Evolutionary conservation across 2,888 invertebrate genomes (phyloP).

Genomic region (Embidobia sp.): DNA sequence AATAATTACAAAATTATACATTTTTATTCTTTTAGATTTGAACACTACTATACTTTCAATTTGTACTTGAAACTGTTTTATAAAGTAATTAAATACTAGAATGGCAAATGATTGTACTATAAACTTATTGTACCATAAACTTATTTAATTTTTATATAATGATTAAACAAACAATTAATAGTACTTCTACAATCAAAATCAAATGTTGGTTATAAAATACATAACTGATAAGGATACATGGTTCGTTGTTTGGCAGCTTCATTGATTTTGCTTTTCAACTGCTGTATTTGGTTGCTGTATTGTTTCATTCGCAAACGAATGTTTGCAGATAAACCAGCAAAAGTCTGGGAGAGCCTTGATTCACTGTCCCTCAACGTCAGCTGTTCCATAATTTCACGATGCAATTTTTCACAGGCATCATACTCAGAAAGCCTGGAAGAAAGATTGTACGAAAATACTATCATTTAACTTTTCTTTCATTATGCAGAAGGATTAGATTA

Average conservation of each 20-base stretch:
- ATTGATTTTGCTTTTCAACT: constrained; percentile 84
- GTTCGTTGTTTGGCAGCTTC: constrained; percentile 80
- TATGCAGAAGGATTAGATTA: neutral
- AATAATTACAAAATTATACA: too few species aligned
- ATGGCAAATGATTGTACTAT: too few species aligned
- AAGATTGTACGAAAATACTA: too few species aligned
- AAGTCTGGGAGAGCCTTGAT: constrained; percentile 83
- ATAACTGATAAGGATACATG: constrained; percentile 81
- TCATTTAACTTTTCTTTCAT: neutral
- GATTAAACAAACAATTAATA: too few species aligned
- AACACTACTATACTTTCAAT: too few species aligned
- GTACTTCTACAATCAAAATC: too few species aligned
- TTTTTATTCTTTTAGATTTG: too few species aligned
- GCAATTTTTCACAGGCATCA: constrained; percentile 86
- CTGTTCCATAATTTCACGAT: constrained; percentile 85
- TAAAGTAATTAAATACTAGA: too few species aligned
- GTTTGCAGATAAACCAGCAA: constrained; percentile 84
- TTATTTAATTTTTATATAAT: too few species aligned
- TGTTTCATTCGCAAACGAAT: constrained; percentile 85
- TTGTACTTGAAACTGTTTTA: too few species aligned
- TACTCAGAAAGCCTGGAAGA: constrained; percentile 87
- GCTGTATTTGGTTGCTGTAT: constrained; percentile 84
- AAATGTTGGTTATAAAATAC: too few species aligned
- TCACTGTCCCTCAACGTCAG: constrained; percentile 83
- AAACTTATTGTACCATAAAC: too few species aligned